Evolutionary conservation across 2,888 invertebrate genomes (phyloP).

Genomic region (Erebia palarica): DNA sequence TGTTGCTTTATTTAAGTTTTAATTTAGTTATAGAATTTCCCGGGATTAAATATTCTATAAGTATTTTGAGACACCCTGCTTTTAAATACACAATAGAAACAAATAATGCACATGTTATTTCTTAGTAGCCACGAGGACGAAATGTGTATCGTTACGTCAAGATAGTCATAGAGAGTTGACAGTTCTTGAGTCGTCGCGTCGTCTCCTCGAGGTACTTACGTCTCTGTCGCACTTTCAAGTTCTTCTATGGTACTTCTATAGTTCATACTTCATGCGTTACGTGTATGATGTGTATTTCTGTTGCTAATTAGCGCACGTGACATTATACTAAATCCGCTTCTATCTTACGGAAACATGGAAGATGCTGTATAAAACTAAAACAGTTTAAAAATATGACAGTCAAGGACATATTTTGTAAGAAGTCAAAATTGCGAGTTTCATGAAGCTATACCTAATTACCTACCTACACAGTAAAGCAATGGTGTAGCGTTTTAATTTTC

Average conservation of each 20-base stretch:
- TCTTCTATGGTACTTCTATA: neutral
- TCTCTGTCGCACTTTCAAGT: neutral
- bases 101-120: neutral
- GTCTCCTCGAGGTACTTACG: neutral
- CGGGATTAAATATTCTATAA: too few species aligned
- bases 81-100: neutral
- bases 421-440: too few species aligned
- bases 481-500: too few species aligned
- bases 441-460: too few species aligned
- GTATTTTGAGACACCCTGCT: neutral
- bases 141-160: constrained; percentile 3
- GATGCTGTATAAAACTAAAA: too few species aligned
- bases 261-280: neutral
- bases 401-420: too few species aligned
- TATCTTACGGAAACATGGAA: neutral
- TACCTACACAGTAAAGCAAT: too few species aligned
- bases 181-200: neutral
- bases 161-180: neutral
- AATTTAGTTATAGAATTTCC: too few species aligned
- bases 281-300: neutral
- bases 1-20: too few species aligned
- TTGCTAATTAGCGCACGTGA: constrained; percentile 9
- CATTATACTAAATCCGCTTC: constrained; percentile 2
- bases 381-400: neutral
- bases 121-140: neutral